Conservation (phyloP, 1,140 invertebrate species). For the Caenorhabditis remanei region DNA sequence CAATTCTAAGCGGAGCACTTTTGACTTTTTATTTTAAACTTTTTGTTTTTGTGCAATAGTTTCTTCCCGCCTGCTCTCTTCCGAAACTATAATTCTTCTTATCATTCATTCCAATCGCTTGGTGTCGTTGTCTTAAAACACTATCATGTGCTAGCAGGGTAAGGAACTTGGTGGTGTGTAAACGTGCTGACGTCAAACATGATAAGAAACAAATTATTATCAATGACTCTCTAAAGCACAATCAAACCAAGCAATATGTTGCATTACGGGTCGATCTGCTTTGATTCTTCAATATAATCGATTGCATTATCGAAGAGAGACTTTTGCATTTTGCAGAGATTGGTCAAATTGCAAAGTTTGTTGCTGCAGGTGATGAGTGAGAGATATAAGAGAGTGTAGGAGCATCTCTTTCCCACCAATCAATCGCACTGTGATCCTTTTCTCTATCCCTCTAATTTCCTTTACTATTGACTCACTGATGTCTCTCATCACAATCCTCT, state of each 20-base stretch:
- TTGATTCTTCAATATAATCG: no score
- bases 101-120: background rate
- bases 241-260: background rate
- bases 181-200: constrained; percentile 16
- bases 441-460: background rate
- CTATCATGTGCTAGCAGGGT: background rate
- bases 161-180: background rate
- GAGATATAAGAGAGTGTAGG: background rate
- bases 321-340: background rate
- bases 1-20: constrained; percentile 53
- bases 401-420: background rate
- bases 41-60: background rate
- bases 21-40: no score
- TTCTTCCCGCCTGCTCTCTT: background rate
- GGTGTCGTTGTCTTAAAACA: background rate
- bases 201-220: constrained; percentile 16
- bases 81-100: background rate
- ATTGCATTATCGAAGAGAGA: background rate
- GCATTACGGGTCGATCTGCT: background rate
- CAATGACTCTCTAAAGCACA: background rate
- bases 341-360: background rate
- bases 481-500: background rate
- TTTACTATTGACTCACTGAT: background rate
- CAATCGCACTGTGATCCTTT: background rate
- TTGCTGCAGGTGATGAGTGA: background rate